Evolutionary conservation across 2,888 invertebrate species (phyloP), one percentile per base, ranked within the genome.

Genomic region (Apocheima hispidaria): DNA sequence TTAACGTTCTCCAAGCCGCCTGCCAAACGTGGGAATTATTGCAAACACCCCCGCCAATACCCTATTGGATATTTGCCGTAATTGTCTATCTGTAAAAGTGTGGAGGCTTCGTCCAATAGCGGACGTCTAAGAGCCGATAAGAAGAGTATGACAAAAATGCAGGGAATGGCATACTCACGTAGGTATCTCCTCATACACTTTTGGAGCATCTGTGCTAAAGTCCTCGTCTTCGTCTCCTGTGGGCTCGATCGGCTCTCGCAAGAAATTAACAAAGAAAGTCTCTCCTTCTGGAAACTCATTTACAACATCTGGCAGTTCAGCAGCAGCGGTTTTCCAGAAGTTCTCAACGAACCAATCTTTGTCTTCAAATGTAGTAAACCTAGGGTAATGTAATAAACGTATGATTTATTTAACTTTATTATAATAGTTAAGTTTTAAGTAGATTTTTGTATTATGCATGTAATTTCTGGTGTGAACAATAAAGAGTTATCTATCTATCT

Each of bases 111-210:
- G n/a, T n/a, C n/a, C n/a, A n/a, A n/a, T n/a, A n/a, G n/a, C n/a
- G n/a, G n/a, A n/a, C n/a, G n/a, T n/a, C n/a, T n/a, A n/a, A n/a
- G n/a, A n/a, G n/a, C n/a, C n/a, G n/a, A n/a, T n/a, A n/a, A n/a
- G n/a, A n/a, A n/a, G n/a, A n/a, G 6, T 26, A 7, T 26, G 26
- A 5, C 5, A 4, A 26, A 26, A 7, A 26, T 4, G 5, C 7
- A 26, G 26, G 1, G 6, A 26, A 26, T 12, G 30, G 3, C 30
- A 30, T 10, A 75, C 82, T 78, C 85, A 96, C 94, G 94, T 94
- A 41, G 96, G 95, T 66, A 96, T 92, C 88, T 96, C 95, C 86
- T 98, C 98, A 80, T 98, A 98, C 59, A 97, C 90, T 85, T 97
- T 97, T 0, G 98, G 98, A 0, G 96, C 95, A 41, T 97, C 97